phyloP scores from a whole-genome alignment of 2,888 invertebrate species.

The Trichopria drosophilae region DNA sequence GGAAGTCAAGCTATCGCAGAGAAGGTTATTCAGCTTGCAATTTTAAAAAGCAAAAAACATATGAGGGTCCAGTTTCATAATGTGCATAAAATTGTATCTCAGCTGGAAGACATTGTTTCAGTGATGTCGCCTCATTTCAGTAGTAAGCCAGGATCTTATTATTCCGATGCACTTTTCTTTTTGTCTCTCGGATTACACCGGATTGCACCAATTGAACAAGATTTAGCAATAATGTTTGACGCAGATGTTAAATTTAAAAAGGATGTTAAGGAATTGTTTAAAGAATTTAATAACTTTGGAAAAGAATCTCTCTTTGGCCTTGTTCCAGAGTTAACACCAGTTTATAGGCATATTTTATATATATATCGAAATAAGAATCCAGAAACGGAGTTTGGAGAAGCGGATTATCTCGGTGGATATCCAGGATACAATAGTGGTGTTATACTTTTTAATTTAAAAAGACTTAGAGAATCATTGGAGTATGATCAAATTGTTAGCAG shows the following conservation, averaged over 20 bases:
- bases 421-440: constrained; percentile 85
- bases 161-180: constrained; percentile 78
- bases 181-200: constrained; percentile 73
- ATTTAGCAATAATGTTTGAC: constrained; percentile 72
- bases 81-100: constrained; percentile 64
- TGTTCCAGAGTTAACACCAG: constrained; percentile 75
- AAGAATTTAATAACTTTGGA: constrained; percentile 70
- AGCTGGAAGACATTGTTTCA: constrained; percentile 66
- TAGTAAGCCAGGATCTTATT: constrained; percentile 73
- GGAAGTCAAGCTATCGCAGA: constrained; percentile 63
- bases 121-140: constrained; percentile 74
- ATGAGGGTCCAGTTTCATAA: constrained; percentile 65
- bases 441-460: constrained; percentile 70
- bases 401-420: constrained; percentile 61
- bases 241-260: constrained; percentile 75
- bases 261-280: constrained; percentile 69
- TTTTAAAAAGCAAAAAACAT: constrained; percentile 48
- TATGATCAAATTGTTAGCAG: constrained; percentile 65
- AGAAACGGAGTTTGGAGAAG: constrained; percentile 65
- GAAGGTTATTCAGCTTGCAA: constrained; percentile 58
- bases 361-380: constrained; percentile 68
- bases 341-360: constrained; percentile 75
- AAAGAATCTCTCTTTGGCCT: constrained; percentile 69
- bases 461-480: constrained; percentile 66
- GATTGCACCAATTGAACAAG: constrained; percentile 66